A percentile compares a stretch with the other conserved stretches of the same genome.
Evolutionary conservation across 1,140 invertebrate species (phyloP).

Genomic region (Drosophila truncata): DNA sequence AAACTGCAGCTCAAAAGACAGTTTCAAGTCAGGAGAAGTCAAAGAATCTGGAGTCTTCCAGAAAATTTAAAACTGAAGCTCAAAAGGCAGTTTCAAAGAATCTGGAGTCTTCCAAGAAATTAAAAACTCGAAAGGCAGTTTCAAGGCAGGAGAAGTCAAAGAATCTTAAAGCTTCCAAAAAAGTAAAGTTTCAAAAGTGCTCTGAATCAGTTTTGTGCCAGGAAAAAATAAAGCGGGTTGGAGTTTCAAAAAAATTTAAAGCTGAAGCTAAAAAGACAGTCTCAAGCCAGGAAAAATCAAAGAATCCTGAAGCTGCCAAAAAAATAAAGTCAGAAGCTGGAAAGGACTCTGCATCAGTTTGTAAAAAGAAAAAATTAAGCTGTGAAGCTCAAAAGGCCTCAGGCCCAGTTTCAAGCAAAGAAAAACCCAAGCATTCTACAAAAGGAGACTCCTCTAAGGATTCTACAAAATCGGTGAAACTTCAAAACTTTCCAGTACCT

Average conservation of each 20-base stretch:
- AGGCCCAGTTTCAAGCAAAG: too few relatives aligned
- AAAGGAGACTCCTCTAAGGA: neutral
- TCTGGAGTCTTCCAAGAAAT: neutral
- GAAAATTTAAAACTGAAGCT: neutral
- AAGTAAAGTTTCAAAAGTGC: too few relatives aligned
- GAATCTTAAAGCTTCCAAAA: neutral
- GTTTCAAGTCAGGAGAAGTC: neutral
- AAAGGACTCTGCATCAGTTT: neutral
- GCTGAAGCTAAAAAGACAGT: too few relatives aligned
- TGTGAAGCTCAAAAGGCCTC: too few relatives aligned
- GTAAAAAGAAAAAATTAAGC: too few relatives aligned
- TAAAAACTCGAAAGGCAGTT: neutral
- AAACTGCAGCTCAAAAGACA: neutral
- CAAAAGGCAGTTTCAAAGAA: neutral
- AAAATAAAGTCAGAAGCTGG: neutral
- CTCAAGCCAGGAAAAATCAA: neutral
- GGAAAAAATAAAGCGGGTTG: too few relatives aligned
- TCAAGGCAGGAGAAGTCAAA: neutral
- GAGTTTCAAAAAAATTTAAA: too few relatives aligned
- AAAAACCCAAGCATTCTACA: too few relatives aligned
- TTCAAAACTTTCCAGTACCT: slow-evolving; percentile 45
- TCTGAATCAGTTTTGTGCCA: too few relatives aligned
- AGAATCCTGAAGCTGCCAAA: neutral
- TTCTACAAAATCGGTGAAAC: neutral
- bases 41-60: too few relatives aligned